These are phyloP conservation scores for Triplophysa yarkandensis DNA, from an alignment of 2,797 vertebrate genomes.

Conservation along the genomic window DNA sequence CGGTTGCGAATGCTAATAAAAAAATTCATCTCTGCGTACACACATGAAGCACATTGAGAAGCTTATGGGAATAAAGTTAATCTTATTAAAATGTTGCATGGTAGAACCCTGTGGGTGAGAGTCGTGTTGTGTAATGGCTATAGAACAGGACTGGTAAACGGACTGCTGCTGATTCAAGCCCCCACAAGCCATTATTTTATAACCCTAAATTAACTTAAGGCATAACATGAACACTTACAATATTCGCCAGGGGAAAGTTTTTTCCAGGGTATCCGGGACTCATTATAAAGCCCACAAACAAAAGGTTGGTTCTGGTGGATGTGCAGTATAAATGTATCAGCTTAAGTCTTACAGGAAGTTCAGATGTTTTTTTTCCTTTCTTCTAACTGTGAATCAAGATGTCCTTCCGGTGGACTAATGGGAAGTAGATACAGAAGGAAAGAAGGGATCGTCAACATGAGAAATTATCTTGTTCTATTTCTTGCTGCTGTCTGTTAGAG, in stretches of 20 bases:
- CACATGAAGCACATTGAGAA: not conserved
- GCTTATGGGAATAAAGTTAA: constrained; percentile 21
- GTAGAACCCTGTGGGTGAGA: not conserved
- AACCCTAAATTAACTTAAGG: not conserved
- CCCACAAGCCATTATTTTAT: not conserved
- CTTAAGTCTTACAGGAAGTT: constrained; percentile 11
- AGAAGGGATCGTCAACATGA: constrained; percentile 49
- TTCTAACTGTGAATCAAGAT: not conserved
- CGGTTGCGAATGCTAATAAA: constrained; percentile 8
- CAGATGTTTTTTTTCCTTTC: not conserved
- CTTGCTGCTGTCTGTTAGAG: constrained; percentile 44
- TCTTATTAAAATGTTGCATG: constrained; percentile 39
- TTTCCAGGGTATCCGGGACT: no score
- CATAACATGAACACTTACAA: not conserved
- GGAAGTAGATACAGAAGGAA: not conserved
- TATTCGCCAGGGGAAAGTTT: no score
- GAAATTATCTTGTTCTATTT: constrained; percentile 55
- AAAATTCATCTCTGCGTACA: not conserved
- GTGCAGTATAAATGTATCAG: not conserved
- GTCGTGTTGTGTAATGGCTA: not conserved
- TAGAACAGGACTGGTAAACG: not conserved
- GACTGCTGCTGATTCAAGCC: not conserved
- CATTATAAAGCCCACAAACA: not conserved
- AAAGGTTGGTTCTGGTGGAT: no score
- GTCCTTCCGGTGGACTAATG: constrained; percentile 28